Percentiles rank a stretch among this genome's conserved stretches.
These are phyloP conservation scores for Diabrotica balteata DNA, from an alignment of 2,888 invertebrate species.

Conservation along the genomic window DNA sequence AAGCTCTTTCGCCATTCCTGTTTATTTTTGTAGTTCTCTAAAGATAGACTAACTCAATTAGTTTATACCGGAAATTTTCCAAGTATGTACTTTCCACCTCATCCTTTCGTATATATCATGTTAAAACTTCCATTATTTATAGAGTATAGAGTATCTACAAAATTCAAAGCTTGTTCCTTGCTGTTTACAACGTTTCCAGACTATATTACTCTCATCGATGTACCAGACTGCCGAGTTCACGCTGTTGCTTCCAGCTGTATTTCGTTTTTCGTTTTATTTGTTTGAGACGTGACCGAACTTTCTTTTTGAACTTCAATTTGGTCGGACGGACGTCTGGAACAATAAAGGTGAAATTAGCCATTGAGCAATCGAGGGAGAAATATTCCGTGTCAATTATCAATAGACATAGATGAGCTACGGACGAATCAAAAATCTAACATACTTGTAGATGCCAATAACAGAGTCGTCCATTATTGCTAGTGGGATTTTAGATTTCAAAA, in stretches of 20 bases:
- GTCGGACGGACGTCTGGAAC: no score
- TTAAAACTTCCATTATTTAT: background rate
- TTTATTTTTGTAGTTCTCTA: no score
- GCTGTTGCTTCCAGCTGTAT: background rate
- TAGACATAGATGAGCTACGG: no score
- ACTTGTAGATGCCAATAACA: no score
- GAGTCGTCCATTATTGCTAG: no score
- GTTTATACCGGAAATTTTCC: background rate
- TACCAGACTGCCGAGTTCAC: background rate
- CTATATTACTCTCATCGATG: background rate
- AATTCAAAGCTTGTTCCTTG: background rate
- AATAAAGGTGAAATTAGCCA: no score
- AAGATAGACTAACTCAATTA: background rate
- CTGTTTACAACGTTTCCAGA: background rate
- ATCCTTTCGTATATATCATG: background rate
- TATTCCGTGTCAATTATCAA: no score
- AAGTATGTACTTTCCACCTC: background rate
- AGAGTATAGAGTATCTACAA: background rate
- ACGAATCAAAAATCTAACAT: no score
- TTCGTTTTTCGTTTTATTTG: background rate
- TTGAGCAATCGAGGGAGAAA: no score
- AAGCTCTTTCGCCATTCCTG: no score
- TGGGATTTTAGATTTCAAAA: no score
- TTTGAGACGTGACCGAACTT: slow-evolving; percentile 2
- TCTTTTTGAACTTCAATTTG: no score